Conservation (phyloP, 64 coral and sea anemone species). For the Hydrozoanthus tunicans region DNA sequence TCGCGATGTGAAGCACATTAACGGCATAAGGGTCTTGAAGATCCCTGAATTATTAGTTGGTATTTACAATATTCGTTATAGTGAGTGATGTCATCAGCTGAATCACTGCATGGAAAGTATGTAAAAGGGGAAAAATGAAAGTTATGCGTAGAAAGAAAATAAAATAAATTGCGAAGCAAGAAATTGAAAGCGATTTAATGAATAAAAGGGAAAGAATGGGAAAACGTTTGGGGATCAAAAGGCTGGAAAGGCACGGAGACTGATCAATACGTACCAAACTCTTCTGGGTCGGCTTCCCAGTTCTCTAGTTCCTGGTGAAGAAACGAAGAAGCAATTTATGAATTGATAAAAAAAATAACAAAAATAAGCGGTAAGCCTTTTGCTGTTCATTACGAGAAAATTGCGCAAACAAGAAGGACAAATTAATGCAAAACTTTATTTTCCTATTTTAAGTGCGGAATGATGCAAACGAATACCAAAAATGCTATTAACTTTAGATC, state of each 20-base stretch:
- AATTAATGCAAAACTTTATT: too few species aligned
- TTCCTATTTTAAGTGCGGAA: too few species aligned
- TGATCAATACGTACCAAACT: conserved; percentile 66
- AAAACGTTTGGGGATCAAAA: background rate
- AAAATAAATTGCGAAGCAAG: background rate
- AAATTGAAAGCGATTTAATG: background rate
- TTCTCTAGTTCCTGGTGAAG: conserved; percentile 66
- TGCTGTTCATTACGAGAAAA: too few species aligned
- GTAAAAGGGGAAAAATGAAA: background rate
- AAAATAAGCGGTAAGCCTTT: background rate
- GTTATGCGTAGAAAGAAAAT: background rate
- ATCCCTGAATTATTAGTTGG: too few species aligned
- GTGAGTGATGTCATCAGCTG: too few species aligned
- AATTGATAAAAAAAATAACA: background rate
- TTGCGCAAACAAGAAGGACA: too few species aligned
- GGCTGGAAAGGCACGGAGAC: background rate
- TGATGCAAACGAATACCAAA: too few species aligned
- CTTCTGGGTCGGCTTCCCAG: conserved; percentile 83
- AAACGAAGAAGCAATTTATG: background rate
- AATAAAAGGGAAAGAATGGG: background rate
- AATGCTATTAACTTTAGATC: too few species aligned
- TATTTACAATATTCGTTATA: too few species aligned
- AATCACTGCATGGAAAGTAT: too few species aligned
- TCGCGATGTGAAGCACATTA: too few species aligned
- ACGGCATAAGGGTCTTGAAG: too few species aligned